Percentiles rank a stretch among this genome's conserved stretches.
Conservation (phyloP, 2,888 invertebrate genomes). For the Mythimna pallens region DNA sequence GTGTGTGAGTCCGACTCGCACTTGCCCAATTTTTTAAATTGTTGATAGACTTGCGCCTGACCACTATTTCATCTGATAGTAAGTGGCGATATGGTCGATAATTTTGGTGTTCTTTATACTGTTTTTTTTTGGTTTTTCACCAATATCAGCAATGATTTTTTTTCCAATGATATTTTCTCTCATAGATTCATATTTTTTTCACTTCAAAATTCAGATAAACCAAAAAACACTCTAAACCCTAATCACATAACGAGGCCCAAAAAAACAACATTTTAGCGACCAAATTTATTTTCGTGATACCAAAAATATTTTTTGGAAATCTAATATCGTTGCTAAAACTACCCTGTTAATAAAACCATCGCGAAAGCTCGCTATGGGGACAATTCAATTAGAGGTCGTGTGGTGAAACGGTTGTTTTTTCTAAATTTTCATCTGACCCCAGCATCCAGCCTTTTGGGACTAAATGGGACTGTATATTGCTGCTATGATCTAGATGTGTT, state of each 20-base stretch:
- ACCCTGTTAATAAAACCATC: conserved; percentile 48
- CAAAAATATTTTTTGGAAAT: conserved; percentile 32
- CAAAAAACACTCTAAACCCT: conserved; percentile 15
- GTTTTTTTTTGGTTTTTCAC: not conserved
- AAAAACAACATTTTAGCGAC: not conserved
- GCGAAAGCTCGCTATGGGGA: conserved; percentile 35
- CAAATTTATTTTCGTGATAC: not conserved
- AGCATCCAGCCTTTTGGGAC: conserved; percentile 21
- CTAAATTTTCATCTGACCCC: conserved; percentile 25
- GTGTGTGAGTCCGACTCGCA: too few species aligned
- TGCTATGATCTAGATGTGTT: conserved; percentile 13
- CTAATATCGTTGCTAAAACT: conserved; percentile 47
- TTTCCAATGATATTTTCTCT: not conserved
- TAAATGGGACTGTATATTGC: conserved; percentile 17
- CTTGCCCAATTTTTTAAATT: too few species aligned
- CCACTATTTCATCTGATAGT: too few species aligned
- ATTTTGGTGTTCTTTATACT: too few species aligned
- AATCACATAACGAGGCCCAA: conserved; percentile 1
- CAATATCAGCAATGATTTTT: not conserved
- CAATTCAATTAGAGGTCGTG: conserved; percentile 53
- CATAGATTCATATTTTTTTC: too few species aligned
- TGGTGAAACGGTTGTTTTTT: conserved; percentile 28
- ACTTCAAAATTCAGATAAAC: accelerated
- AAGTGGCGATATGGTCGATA: too few species aligned
- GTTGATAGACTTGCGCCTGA: too few species aligned